phyloP scores from a whole-genome alignment of 2,888 invertebrate genomes.

The Eulithis testata region DNA sequence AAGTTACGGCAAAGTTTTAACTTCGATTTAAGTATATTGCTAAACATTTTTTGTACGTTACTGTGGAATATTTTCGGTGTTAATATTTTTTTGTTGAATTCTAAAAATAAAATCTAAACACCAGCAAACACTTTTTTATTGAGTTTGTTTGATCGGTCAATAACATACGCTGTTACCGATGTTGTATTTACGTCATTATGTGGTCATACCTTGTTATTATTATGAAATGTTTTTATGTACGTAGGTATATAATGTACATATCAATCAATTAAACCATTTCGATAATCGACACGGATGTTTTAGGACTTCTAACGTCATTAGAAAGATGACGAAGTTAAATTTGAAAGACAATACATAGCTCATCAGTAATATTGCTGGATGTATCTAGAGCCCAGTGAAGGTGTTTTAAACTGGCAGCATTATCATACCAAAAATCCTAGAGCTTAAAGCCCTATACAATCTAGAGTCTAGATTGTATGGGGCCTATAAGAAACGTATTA shows the following conservation, averaged over 20 bases:
- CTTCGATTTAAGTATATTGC: neutral
- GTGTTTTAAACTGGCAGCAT: too few relatives aligned
- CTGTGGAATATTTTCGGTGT: slow-evolving; percentile 5
- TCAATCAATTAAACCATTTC: neutral
- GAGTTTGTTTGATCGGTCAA: slow-evolving; percentile 19
- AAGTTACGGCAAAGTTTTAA: neutral
- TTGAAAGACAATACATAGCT: too few relatives aligned
- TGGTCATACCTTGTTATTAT: slow-evolving; percentile 4
- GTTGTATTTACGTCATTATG: slow-evolving; percentile 19
- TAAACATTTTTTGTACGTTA: neutral
- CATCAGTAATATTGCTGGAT: too few relatives aligned
- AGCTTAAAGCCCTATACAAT: too few relatives aligned
- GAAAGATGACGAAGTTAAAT: too few relatives aligned
- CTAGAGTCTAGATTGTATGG: too few relatives aligned
- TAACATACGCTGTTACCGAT: slow-evolving; percentile 13
- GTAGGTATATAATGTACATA: neutral
- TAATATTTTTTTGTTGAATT: slow-evolving; percentile 10
- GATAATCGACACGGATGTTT: neutral
- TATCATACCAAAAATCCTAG: too few relatives aligned
- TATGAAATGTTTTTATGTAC: neutral
- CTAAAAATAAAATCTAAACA: slow-evolving; percentile 12
- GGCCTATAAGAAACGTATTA: too few relatives aligned
- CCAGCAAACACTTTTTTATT: neutral
- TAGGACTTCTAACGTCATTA: too few relatives aligned
- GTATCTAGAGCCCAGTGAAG: too few relatives aligned